phyloP scores from a whole-genome alignment of 2,797 vertebrate genomes.

The Tiaroga cobitis region DNA sequence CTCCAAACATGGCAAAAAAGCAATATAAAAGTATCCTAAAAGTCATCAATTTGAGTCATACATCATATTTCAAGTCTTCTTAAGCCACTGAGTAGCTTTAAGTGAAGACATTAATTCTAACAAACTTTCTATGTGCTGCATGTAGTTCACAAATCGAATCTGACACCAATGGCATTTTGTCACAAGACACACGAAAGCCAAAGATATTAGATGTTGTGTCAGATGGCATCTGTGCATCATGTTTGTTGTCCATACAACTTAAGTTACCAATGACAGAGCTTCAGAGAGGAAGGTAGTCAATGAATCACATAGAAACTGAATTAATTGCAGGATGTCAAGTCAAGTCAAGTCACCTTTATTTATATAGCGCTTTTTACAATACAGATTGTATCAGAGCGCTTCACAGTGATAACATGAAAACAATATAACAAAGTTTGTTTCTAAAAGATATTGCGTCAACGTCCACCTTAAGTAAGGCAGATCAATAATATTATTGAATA shows the following conservation, averaged over 20 bases:
- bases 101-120: background rate
- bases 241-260: background rate
- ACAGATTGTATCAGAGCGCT: too few relatives aligned
- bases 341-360: too few relatives aligned
- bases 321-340: too few relatives aligned
- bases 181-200: background rate
- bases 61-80: background rate
- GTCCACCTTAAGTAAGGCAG: too few relatives aligned
- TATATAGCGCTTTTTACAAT: too few relatives aligned
- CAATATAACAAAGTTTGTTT: too few relatives aligned
- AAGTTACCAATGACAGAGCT: background rate
- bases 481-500: too few relatives aligned
- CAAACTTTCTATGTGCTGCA: background rate
- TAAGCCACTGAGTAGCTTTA: conserved; percentile 2
- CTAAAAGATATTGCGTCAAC: too few relatives aligned
- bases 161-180: background rate
- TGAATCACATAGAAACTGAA: background rate
- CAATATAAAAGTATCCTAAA: background rate
- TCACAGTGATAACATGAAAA: too few relatives aligned
- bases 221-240: background rate
- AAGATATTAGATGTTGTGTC: background rate
- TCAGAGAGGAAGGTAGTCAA: background rate
- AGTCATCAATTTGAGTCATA: background rate
- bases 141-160: background rate
- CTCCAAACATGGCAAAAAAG: background rate